These are phyloP conservation scores for Dolichoris vasculosae DNA, from an alignment of 1,140 invertebrate species.

Conservation along the genomic window DNA sequence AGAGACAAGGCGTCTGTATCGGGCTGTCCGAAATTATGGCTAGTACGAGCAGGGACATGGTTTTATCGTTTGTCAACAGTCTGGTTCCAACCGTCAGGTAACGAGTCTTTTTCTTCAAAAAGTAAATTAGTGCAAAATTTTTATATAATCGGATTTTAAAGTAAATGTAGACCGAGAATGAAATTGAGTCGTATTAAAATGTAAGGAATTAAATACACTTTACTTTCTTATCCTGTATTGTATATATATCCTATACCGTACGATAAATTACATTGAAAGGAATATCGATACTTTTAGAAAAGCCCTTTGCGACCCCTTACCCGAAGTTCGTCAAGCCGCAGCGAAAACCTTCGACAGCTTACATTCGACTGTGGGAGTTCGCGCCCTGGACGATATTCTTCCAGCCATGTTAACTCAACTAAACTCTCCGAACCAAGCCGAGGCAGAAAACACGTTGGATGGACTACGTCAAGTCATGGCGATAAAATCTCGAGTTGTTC, in stretches of 20 bases:
- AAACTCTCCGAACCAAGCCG: slow-evolving; percentile 82
- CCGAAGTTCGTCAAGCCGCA: slow-evolving; percentile 94
- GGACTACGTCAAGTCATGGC: slow-evolving; percentile 97
- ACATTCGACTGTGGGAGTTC: slow-evolving; percentile 93
- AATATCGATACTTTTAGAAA: slow-evolving; percentile 74
- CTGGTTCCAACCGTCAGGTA: slow-evolving; percentile 94
- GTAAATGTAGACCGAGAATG: too few species aligned
- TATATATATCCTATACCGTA: too few species aligned
- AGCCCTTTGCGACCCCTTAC: slow-evolving; percentile 93
- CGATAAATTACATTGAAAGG: background rate
- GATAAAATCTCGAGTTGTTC: slow-evolving; percentile 94
- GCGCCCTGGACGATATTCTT: slow-evolving; percentile 98
- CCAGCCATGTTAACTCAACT: slow-evolving; percentile 91
- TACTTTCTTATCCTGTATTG: too few species aligned
- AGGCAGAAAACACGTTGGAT: slow-evolving; percentile 92
- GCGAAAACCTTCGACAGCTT: slow-evolving; percentile 97
- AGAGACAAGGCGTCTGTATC: slow-evolving; percentile 98
- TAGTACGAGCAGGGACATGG: slow-evolving; percentile 96
- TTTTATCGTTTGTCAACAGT: slow-evolving; percentile 94
- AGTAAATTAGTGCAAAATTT: too few species aligned
- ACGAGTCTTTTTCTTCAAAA: slow-evolving; percentile 63
- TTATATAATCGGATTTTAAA: too few species aligned
- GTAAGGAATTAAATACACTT: too few species aligned
- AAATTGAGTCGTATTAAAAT: too few species aligned
- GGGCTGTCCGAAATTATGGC: slow-evolving; percentile 98